Conservation (phyloP, 2,797 vertebrate genomes). For the Hyperoplus immaculatus region DNA sequence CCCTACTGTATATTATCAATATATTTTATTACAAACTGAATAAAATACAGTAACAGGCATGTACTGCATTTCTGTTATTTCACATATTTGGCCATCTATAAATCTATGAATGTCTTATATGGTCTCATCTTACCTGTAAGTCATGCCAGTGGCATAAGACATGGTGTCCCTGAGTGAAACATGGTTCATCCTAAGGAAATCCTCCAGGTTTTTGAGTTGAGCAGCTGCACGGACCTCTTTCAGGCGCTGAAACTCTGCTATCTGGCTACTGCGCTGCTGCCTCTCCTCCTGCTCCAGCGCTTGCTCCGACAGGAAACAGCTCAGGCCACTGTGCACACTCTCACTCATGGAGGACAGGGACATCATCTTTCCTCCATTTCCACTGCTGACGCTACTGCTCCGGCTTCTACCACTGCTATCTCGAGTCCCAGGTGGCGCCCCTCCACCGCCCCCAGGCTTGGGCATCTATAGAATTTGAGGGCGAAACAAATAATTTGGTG, state of each 20-base stretch:
- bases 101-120: no score
- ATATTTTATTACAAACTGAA: not conserved
- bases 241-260: conserved; percentile 88
- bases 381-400: conserved; percentile 80
- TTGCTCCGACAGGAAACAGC: conserved; percentile 90
- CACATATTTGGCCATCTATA: no score
- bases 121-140: conserved; percentile 89
- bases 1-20: conserved; percentile 11
- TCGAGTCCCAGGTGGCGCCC: conserved; percentile 59
- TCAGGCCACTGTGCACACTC: conserved; percentile 90
- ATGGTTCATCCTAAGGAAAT: conserved; percentile 93
- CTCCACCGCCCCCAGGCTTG: conserved; percentile 58
- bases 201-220: conserved; percentile 92
- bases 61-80: not conserved
- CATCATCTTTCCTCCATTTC: conserved; percentile 85
- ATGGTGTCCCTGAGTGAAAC: conserved; percentile 90
- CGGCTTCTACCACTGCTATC: conserved; percentile 67
- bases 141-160: conserved; percentile 91
- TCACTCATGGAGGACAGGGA: conserved; percentile 93
- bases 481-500: conserved; percentile 53
- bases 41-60: not conserved
- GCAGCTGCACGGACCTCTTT: conserved; percentile 91
- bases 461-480: conserved; percentile 80
- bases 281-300: conserved; percentile 88
- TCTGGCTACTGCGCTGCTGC: conserved; percentile 81